Evolutionary conservation across 1,140 invertebrate genomes (phyloP).

Genomic region (Dryas iulia): DNA sequence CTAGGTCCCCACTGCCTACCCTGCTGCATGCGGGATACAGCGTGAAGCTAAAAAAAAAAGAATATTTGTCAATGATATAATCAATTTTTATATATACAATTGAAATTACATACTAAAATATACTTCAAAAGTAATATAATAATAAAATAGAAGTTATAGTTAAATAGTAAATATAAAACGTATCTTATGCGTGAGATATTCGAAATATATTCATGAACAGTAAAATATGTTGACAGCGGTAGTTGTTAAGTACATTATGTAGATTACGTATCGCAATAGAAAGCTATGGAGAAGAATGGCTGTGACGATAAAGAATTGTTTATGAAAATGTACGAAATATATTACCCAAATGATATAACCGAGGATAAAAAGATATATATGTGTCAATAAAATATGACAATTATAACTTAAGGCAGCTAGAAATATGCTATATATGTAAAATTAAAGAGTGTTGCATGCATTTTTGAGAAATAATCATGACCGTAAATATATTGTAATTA

Average conservation of each 20-base stretch:
- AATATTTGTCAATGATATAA: too few relatives aligned
- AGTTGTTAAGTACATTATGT: slow-evolving; percentile 31
- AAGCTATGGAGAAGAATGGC: not conserved
- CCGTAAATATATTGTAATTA: too few relatives aligned
- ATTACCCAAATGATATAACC: not conserved
- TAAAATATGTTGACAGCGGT: slow-evolving; percentile 21
- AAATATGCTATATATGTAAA: not conserved
- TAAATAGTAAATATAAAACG: not conserved
- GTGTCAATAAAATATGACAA: not conserved
- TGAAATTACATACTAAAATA: not conserved
- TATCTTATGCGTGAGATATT: slow-evolving; percentile 27
- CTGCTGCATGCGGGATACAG: too few relatives aligned
- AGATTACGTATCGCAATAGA: slow-evolving; percentile 20
- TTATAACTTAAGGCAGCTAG: not conserved
- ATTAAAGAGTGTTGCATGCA: too few relatives aligned
- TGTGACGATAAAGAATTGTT: not conserved
- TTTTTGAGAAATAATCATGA: not conserved
- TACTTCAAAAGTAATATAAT: not conserved
- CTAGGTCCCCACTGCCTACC: too few relatives aligned
- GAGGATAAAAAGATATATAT: not conserved
- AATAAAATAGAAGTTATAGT: not conserved
- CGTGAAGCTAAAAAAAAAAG: too few relatives aligned
- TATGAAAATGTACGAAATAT: not conserved
- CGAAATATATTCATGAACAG: slow-evolving; percentile 30
- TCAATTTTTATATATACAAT: too few relatives aligned